These are phyloP conservation scores for Lordiphosa fenestrarum DNA, from an alignment of 2,888 invertebrate species.

Conservation along the genomic window DNA sequence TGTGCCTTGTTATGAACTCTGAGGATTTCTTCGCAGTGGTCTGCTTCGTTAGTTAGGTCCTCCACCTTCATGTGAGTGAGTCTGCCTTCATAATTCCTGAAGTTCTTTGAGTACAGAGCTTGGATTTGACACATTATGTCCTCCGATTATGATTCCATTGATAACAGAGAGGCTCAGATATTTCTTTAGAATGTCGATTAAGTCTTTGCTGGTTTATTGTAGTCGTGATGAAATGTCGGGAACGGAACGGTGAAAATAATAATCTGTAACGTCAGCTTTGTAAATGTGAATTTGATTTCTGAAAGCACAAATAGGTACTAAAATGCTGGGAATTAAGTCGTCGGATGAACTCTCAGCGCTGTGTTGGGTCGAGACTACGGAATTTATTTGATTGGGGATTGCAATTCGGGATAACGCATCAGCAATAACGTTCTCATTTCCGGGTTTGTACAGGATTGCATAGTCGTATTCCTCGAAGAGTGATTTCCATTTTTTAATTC, in stretches of 20 bases:
- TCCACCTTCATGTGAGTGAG: slow-evolving; percentile 11
- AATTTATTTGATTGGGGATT: slow-evolving; percentile 21
- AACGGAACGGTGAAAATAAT: slow-evolving; percentile 17
- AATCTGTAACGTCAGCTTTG: slow-evolving; percentile 3
- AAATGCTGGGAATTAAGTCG: slow-evolving; percentile 27
- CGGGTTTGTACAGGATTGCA: neutral
- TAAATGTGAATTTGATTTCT: slow-evolving; percentile 34
- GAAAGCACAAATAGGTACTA: slow-evolving; percentile 38
- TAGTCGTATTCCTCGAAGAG: slow-evolving; percentile 2
- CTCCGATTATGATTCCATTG: slow-evolving; percentile 1
- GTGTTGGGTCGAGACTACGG: too few relatives aligned
- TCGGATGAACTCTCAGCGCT: slow-evolving; percentile 32
- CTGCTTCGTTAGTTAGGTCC: slow-evolving; percentile 8
- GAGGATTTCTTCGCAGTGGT: slow-evolving; percentile 10
- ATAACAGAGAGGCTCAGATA: neutral
- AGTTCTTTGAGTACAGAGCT: neutral
- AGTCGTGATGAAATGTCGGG: slow-evolving; percentile 4
- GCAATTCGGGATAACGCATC: neutral
- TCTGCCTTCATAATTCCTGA: neutral
- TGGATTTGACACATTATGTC: neutral
- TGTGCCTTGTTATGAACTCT: slow-evolving; percentile 30
- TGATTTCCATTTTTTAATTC: slow-evolving; percentile 3
- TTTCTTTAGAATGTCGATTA: neutral
- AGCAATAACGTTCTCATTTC: neutral
- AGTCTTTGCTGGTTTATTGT: neutral